phyloP scores from a whole-genome alignment of 1,140 invertebrate genomes.

The Manduca sexta region DNA sequence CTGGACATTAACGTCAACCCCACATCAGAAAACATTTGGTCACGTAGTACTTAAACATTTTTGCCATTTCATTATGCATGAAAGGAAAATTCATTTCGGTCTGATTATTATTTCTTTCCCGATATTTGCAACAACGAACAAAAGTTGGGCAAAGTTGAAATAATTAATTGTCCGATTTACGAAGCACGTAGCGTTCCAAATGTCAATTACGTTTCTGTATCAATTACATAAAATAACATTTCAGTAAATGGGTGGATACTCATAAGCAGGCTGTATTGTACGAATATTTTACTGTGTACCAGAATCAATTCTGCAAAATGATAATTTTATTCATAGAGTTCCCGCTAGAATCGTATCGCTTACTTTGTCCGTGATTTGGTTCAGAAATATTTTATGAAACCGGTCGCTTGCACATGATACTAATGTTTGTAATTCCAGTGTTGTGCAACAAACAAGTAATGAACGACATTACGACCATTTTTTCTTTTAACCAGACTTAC shows the following conservation, averaged over 20 bases:
- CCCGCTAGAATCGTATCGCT: slow-evolving; percentile 66
- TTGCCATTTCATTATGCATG: too few relatives aligned
- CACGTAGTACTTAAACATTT: too few relatives aligned
- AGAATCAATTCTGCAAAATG: slow-evolving; percentile 71
- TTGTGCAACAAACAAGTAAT: slow-evolving; percentile 8
- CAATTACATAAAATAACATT: slow-evolving; percentile 23
- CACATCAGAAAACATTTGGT: too few relatives aligned
- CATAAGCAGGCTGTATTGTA: slow-evolving; percentile 48
- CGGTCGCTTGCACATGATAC: slow-evolving; percentile 22
- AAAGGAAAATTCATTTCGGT: too few relatives aligned
- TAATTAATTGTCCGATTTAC: neutral
- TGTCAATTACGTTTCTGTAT: slow-evolving; percentile 2
- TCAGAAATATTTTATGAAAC: slow-evolving; percentile 65
- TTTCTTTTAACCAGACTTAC: slow-evolving; percentile 3
- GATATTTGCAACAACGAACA: neutral
- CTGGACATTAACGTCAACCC: too few relatives aligned
- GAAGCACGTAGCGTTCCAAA: neutral
- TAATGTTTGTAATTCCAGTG: slow-evolving; percentile 14
- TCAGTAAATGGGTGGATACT: slow-evolving; percentile 19
- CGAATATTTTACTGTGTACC: slow-evolving; percentile 62
- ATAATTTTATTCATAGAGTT: slow-evolving; percentile 73
- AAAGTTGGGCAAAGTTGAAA: neutral
- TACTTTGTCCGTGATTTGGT: slow-evolving; percentile 68
- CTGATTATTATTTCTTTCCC: neutral
- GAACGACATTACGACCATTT: slow-evolving; percentile 13